Percentiles rank a stretch among this genome's conserved stretches.
phyloP scores from a whole-genome alignment of 2,113 vertebrate genomes.

The Pimephales promelas region DNA sequence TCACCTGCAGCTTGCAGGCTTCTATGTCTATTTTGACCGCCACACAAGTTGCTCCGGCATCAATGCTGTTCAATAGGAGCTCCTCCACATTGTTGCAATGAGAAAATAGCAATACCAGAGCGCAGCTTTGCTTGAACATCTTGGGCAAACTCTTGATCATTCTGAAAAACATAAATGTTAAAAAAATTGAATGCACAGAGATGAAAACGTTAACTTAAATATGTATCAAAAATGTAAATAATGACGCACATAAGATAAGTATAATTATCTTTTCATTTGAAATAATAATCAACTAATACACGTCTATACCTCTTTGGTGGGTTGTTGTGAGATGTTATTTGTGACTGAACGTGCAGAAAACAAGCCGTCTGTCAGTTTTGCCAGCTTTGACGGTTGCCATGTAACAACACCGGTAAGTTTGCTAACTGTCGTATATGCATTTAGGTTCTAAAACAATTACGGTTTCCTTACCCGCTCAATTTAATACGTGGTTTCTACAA shows the following conservation, averaged over 20 bases:
- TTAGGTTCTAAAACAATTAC: background rate
- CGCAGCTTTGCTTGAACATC: constrained; percentile 86
- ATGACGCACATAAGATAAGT: background rate
- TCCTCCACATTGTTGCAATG: constrained; percentile 91
- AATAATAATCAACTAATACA: background rate
- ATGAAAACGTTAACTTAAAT: background rate
- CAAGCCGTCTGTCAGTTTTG: background rate
- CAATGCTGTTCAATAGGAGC: constrained; percentile 89
- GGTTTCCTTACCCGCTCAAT: background rate
- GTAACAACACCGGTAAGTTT: background rate
- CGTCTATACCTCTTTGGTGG: background rate
- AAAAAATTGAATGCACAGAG: background rate
- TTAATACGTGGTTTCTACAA: background rate
- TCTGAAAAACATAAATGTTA: constrained; percentile 38
- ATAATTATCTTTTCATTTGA: background rate
- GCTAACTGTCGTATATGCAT: too few species aligned
- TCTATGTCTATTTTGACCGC: constrained; percentile 88
- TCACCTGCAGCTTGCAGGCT: constrained; percentile 90
- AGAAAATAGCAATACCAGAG: constrained; percentile 84
- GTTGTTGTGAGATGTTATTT: background rate
- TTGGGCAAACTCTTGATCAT: constrained; percentile 86
- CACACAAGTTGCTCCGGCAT: constrained; percentile 90
- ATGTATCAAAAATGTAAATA: background rate
- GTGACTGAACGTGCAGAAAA: background rate
- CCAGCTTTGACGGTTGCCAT: background rate